These are phyloP conservation scores for Pristionchus fissidentatus DNA, from an alignment of 2,888 invertebrate species.

Conservation along the genomic window DNA sequence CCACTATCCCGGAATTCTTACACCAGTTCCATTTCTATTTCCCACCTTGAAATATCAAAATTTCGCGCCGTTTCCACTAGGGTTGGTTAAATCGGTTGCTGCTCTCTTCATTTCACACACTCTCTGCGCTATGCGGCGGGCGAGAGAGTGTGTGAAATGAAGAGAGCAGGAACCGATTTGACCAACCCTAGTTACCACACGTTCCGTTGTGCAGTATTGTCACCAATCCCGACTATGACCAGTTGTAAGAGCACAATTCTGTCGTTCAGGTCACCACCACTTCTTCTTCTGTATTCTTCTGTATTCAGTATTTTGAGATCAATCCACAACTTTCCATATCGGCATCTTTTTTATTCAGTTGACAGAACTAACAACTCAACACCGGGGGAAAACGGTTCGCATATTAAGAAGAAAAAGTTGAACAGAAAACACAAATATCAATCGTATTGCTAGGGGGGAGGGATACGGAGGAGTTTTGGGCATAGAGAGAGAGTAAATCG, in stretches of 20 bases:
- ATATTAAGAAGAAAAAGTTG: not conserved
- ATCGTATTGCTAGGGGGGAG: not conserved
- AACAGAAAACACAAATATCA: conserved; percentile 22
- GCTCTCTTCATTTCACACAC: no score
- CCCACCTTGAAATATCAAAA: conserved; percentile 32
- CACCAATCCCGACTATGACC: not conserved
- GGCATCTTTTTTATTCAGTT: conserved; percentile 14
- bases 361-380: conserved; percentile 33
- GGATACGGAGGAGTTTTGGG: conserved; percentile 32
- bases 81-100: no score
- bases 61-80: no score
- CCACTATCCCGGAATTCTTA: conserved; percentile 28
- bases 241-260: not conserved
- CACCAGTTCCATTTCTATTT: conserved; percentile 37
- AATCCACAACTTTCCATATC: not conserved
- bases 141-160: no score
- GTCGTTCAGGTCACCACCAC: not conserved
- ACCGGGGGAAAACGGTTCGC: conserved; percentile 14
- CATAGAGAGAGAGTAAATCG: not conserved
- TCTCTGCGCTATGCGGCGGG: no score
- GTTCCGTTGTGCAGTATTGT: not conserved
- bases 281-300: not conserved
- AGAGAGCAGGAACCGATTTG: no score
- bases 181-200: not conserved
- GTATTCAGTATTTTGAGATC: not conserved